phyloP scores from a whole-genome alignment of 2,113 vertebrate species.

The Aythya baeri region DNA sequence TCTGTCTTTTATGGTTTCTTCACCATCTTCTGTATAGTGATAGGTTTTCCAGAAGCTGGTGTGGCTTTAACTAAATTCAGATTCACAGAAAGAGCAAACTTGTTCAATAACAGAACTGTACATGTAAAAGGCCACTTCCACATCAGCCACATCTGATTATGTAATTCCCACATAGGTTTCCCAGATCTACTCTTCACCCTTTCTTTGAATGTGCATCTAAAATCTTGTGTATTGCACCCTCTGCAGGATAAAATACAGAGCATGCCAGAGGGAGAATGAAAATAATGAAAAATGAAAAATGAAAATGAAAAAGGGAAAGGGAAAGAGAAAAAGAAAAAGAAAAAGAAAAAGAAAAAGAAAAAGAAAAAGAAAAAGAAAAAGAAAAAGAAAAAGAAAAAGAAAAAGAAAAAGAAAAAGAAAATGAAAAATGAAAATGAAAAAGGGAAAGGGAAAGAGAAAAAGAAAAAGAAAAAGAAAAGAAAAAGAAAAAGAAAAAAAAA shows the following conservation, averaged over 20 bases:
- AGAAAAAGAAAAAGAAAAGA: no score
- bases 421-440: no score
- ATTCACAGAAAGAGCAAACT: background rate
- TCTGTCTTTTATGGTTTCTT: background rate
- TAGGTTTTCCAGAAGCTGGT: background rate
- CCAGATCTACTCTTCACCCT: background rate
- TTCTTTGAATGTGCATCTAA: background rate
- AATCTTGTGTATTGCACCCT: conserved; percentile 8
- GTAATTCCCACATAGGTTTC: accelerated
- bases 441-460: accelerated
- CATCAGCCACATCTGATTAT: background rate
- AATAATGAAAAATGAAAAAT: accelerated
- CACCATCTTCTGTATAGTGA: background rate
- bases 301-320: background rate
- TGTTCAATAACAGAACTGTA: background rate
- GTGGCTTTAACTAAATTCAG: background rate
- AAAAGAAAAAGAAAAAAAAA: no score
- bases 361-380: no score
- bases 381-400: background rate
- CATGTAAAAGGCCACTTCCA: background rate
- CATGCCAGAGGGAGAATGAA: accelerated
- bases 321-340: no score
- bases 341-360: no score
- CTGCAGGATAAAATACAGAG: background rate
- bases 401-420: background rate